Evolutionary conservation across 2,797 vertebrate species (phyloP).

Genomic region (Falco rusticolus): DNA sequence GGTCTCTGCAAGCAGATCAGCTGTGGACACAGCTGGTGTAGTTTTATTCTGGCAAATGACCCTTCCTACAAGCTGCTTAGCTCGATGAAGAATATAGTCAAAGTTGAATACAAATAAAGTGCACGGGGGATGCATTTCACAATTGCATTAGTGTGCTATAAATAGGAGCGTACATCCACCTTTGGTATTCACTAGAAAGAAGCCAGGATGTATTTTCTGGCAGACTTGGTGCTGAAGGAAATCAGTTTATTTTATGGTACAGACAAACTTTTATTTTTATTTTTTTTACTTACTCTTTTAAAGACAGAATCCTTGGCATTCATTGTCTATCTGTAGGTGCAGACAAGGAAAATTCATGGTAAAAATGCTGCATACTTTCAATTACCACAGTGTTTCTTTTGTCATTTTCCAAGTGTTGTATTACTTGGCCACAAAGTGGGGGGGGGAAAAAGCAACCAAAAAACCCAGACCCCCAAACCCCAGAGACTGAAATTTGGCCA

Average conservation of each 20-base stretch:
- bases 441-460: not conserved
- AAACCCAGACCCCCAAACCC: not conserved
- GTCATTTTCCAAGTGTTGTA: not conserved
- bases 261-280: not conserved
- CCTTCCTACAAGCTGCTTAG: not conserved
- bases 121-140: not conserved
- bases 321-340: not conserved
- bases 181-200: not conserved
- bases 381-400: not conserved
- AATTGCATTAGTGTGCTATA: slow-evolving; percentile 6
- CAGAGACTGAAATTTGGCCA: not conserved
- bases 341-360: not conserved
- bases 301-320: not conserved
- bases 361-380: not conserved
- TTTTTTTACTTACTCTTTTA: not conserved
- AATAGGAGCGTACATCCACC: not conserved
- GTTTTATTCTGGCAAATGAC: not conserved
- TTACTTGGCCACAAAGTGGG: not conserved
- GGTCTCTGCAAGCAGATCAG: not conserved
- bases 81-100: not conserved
- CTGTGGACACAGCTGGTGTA: rapidly evolving
- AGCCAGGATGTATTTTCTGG: slow-evolving; percentile 27
- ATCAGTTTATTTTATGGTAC: not conserved
- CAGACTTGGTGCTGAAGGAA: slow-evolving; percentile 14
- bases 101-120: not conserved